Percentiles rank a stretch among this genome's conserved stretches.
Evolutionary conservation across 2,797 vertebrate genomes (phyloP).

Genomic region (Poeciliopsis presidionis): DNA sequence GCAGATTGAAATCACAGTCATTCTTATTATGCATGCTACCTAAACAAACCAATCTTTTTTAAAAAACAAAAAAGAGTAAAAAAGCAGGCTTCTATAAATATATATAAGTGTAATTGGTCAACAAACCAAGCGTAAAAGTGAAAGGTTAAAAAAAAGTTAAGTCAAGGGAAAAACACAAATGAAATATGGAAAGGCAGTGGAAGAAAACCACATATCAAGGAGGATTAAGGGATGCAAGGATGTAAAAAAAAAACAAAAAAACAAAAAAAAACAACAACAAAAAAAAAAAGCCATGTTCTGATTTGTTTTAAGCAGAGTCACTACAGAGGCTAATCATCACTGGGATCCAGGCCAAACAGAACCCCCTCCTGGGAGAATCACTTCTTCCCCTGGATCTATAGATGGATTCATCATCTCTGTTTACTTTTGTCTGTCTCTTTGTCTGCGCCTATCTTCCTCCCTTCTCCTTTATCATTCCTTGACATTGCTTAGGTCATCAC

Average conservation of each 20-base stretch:
- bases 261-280: no score
- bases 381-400: slow-evolving; percentile 43
- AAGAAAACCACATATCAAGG: slow-evolving; percentile 3
- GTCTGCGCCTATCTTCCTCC: slow-evolving; percentile 14
- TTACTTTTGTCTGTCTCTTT: slow-evolving; percentile 39
- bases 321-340: slow-evolving; percentile 18
- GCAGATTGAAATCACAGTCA: neutral
- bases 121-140: neutral
- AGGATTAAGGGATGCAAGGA: slow-evolving; percentile 8
- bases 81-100: neutral
- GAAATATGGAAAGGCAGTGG: neutral
- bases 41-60: neutral
- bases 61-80: neutral
- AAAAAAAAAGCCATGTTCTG: slow-evolving; percentile 26
- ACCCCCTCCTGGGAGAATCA: slow-evolving; percentile 34
- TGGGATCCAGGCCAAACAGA: slow-evolving; percentile 30
- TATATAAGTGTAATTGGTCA: neutral
- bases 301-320: slow-evolving; percentile 33
- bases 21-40: neutral
- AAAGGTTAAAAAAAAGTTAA: neutral
- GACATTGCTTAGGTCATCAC: slow-evolving; percentile 45
- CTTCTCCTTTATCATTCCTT: slow-evolving; percentile 3
- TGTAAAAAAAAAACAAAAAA: slow-evolving; percentile 6
- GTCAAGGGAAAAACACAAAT: neutral
- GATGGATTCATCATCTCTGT: slow-evolving; percentile 52